phyloP scores from a whole-genome alignment of 2,888 invertebrate genomes.

The Cancer borealis region DNA sequence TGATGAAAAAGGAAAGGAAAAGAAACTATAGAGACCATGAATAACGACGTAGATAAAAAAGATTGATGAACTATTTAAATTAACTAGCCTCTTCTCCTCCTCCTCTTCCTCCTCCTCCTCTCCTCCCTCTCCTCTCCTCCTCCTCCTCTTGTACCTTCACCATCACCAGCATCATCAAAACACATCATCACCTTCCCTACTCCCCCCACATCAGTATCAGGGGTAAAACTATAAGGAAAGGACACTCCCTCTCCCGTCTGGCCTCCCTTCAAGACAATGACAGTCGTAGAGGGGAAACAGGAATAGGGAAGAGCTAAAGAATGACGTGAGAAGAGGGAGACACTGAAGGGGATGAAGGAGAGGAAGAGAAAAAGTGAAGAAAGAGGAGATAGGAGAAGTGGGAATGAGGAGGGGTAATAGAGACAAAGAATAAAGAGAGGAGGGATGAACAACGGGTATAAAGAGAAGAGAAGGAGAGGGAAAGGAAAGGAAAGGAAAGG shows the following conservation, averaged over 20 bases:
- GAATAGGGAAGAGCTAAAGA: background rate
- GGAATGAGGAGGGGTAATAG: background rate
- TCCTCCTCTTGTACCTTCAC: background rate
- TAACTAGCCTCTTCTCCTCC: background rate
- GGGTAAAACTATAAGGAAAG: background rate
- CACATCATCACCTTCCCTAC: background rate
- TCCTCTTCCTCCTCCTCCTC: background rate
- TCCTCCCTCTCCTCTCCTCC: conserved; percentile 1
- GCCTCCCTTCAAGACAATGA: background rate
- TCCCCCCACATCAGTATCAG: background rate
- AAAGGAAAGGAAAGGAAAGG: background rate
- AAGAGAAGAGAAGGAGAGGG: background rate
- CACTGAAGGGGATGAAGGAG: background rate
- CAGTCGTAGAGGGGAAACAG: conserved; percentile 20
- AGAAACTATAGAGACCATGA: background rate
- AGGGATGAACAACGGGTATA: background rate
- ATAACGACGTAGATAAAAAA: background rate
- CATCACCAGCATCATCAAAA: background rate
- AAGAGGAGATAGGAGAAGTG: background rate
- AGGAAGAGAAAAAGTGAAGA: background rate
- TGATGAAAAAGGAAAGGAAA: too few species aligned
- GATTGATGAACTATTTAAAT: conserved; percentile 3
- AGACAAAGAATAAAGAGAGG: too few species aligned
- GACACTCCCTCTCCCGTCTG: background rate
- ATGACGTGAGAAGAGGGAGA: conserved; percentile 4